Percentiles rank a stretch among this genome's conserved stretches.
phyloP scores from a whole-genome alignment of 2,888 invertebrate species.

The Hoplodrina blanda region DNA sequence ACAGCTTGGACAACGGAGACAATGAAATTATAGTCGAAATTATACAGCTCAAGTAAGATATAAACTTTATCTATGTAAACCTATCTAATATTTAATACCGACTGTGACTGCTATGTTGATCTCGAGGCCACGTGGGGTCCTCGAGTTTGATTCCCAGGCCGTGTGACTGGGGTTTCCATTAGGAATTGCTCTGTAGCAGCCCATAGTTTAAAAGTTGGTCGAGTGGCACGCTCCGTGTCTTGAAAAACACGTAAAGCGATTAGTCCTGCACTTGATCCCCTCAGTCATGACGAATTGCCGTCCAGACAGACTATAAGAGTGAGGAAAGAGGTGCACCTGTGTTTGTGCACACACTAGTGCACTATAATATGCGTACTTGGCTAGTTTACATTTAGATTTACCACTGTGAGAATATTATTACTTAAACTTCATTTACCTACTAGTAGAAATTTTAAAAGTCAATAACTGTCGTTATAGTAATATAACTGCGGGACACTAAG shows the following conservation, averaged over 20 bases:
- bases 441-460: neutral
- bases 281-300: too few species aligned
- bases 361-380: too few species aligned
- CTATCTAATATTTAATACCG: neutral
- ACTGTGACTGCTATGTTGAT: neutral
- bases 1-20: slow-evolving; percentile 87
- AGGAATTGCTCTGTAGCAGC: neutral
- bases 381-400: too few species aligned
- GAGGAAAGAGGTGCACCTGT: too few species aligned
- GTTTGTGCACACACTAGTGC: too few species aligned
- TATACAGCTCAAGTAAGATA: slow-evolving; percentile 90
- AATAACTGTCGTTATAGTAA: neutral
- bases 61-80: neutral
- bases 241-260: too few species aligned
- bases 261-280: too few species aligned
- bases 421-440: too few species aligned
- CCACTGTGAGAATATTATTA: too few species aligned
- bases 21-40: slow-evolving; percentile 91
- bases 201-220: neutral
- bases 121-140: neutral
- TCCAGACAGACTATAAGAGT: too few species aligned
- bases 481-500: too few species aligned
- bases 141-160: neutral
- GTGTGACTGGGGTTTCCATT: neutral
- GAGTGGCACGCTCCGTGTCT: too few species aligned